Conservation (phyloP, 2,888 invertebrate genomes). For the Bellardia pandia region DNA sequence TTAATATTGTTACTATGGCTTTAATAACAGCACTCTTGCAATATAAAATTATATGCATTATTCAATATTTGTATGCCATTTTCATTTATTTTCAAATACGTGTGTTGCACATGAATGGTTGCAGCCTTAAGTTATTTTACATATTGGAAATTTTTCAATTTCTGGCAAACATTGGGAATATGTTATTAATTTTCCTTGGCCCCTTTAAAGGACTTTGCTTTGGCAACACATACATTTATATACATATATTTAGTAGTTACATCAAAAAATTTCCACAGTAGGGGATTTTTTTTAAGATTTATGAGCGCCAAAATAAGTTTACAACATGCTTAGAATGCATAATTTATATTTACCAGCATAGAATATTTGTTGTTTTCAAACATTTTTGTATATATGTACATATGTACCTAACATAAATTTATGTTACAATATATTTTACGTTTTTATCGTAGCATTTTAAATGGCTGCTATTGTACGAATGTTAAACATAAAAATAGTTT, state of each 20-base stretch:
- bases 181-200: not conserved
- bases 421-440: not conserved
- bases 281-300: not conserved
- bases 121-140: constrained; percentile 18
- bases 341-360: constrained; percentile 26
- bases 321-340: constrained; percentile 12
- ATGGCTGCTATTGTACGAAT: not conserved
- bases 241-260: not conserved
- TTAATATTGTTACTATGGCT: too few relatives aligned
- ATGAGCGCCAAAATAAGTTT: constrained; percentile 12
- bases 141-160: not conserved
- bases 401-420: not conserved
- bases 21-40: not conserved
- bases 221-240: not conserved
- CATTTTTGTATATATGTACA: not conserved
- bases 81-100: not conserved
- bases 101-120: not conserved
- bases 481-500: not conserved
- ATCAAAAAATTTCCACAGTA: not conserved
- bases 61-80: not conserved
- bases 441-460: not conserved
- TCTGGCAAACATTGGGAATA: not conserved
- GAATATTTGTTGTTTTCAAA: not conserved
- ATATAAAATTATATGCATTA: not conserved
- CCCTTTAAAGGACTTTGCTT: not conserved